Base-by-base conservation (phyloP, 1,140 invertebrate genomes). In the Papilio glaucus region DNA sequence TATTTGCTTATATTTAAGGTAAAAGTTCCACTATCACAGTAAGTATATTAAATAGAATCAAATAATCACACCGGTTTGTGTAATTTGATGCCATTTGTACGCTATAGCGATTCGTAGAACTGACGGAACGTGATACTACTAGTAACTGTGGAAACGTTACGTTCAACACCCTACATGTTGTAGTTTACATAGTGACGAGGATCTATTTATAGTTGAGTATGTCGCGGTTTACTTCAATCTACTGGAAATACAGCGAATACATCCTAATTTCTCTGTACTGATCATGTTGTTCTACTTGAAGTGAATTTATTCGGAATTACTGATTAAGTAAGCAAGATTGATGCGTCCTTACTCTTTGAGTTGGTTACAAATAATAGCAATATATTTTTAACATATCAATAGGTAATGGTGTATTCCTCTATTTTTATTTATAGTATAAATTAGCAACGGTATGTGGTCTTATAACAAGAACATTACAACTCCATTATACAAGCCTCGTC, bases 391-490 rank as follows among this genome's bases (percentile, higher is more conserved):
- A 33, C 2, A 33, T 57, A 10, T 24, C 9, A 57, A 57, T 26
- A 26, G 12, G 49, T 26, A 0, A 13, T 26, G 0, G n/a, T 45
- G 3, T 65, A 39, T 65, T 39, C 37, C 29, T 15, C 15, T 15
- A 68, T n/a, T 21, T 69, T 67, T 60, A 37, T 13, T 49, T 69
- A 72, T 69, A 74, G 78, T 60, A 73, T 72, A 78, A 84, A 88
- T 88, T 87, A 82, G 75, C 72, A 65, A 82, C 72, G 77, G 82
- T 83, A 80, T 83, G 81, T 83, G 83, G 81, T 74, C 78, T 70
- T 76, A 67, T 63, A 78, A 61, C 76, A 49, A 26, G 53, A 78
- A 78, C 68, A 74, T 26, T 72, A 49, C 69, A 74, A 70, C 71
- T 74, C 74, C 65, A 72, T 72, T 78, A 80, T 76, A 76, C 73